Conservation (phyloP, 2,888 invertebrate genomes). For the Zygaena filipendulae region DNA sequence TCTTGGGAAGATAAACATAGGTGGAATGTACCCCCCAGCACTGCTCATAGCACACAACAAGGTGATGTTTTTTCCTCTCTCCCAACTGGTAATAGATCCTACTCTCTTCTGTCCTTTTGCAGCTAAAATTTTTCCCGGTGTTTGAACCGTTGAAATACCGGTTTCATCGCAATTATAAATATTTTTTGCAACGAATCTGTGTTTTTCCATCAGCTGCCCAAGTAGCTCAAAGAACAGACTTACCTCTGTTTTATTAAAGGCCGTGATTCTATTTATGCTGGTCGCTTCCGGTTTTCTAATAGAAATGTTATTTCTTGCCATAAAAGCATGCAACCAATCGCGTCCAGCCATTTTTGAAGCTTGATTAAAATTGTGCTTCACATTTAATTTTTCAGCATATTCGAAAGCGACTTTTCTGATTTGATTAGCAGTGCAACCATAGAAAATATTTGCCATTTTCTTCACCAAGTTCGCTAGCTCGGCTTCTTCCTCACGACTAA, state of each 20-base stretch:
- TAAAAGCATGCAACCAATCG: conserved; percentile 19
- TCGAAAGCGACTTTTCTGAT: conserved; percentile 8
- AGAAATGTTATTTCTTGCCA: conserved; percentile 16
- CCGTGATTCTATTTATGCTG: conserved; percentile 21
- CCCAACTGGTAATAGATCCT: conserved; percentile 35
- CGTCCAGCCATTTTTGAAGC: conserved; percentile 21
- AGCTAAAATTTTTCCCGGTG: conserved; percentile 31
- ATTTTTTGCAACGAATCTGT: conserved; percentile 21
- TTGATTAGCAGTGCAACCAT: conserved; percentile 9
- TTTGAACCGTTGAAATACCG: conserved; percentile 36
- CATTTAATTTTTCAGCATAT: conserved; percentile 5
- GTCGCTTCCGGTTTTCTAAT: conserved; percentile 22
- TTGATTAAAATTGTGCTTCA: conserved; percentile 6
- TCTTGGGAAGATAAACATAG: conserved; percentile 47
- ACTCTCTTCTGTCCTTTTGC: conserved; percentile 36
- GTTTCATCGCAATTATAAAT: conserved; percentile 44
- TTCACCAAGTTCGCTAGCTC: conserved; percentile 18
- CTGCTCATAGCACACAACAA: conserved; percentile 37
- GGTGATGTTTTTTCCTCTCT: conserved; percentile 36
- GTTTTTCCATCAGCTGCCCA: conserved; percentile 19
- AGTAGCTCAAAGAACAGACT: conserved; percentile 19
- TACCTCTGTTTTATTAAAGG: conserved; percentile 24
- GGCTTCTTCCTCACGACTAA: conserved; percentile 16
- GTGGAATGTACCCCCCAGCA: conserved; percentile 35
- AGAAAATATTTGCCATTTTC: conserved; percentile 19